Evolutionary conservation across 1,140 invertebrate species (phyloP).

Genomic region (Drepana arcuata): DNA sequence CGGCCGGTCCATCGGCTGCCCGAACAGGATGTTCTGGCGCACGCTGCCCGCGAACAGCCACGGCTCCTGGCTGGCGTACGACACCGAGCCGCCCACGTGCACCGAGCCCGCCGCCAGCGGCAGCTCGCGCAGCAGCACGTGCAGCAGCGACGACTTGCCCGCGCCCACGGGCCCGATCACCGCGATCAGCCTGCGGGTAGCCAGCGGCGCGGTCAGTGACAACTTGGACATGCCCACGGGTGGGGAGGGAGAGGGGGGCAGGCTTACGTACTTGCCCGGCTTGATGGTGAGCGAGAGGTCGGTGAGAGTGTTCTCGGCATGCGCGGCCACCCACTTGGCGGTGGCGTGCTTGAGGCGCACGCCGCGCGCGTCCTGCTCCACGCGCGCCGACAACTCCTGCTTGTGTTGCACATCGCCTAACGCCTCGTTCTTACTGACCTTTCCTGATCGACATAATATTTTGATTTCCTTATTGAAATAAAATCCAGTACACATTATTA

Average conservation of each 20-base stretch:
- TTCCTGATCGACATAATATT: too few relatives aligned
- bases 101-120: slow-evolving; percentile 78
- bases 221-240: too few relatives aligned
- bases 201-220: too few relatives aligned
- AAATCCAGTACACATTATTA: too few relatives aligned
- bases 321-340: slow-evolving; percentile 75
- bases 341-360: slow-evolving; percentile 72
- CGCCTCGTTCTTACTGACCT: slow-evolving; percentile 14
- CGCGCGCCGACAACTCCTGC: slow-evolving; percentile 29
- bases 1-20: slow-evolving; percentile 79
- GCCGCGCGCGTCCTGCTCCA: slow-evolving; percentile 45
- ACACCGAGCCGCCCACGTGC: slow-evolving; percentile 81
- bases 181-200: slow-evolving; percentile 77
- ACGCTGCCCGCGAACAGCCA: slow-evolving; percentile 89
- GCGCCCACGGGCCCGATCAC: slow-evolving; percentile 88
- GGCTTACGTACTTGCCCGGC: slow-evolving; percentile 72
- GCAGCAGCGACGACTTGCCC: slow-evolving; percentile 86
- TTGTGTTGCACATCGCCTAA: slow-evolving; percentile 40
- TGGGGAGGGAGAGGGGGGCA: too few relatives aligned
- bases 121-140: slow-evolving; percentile 86
- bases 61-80: slow-evolving; percentile 92
- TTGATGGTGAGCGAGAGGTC: slow-evolving; percentile 77
- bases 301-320: slow-evolving; percentile 74
- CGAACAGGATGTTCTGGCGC: slow-evolving; percentile 93
- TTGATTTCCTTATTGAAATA: too few relatives aligned